Evolutionary conservation across 2,113 vertebrate genomes (phyloP), one percentile per base, ranked within the genome.

Genomic region (Pseudopodoces humilis): DNA sequence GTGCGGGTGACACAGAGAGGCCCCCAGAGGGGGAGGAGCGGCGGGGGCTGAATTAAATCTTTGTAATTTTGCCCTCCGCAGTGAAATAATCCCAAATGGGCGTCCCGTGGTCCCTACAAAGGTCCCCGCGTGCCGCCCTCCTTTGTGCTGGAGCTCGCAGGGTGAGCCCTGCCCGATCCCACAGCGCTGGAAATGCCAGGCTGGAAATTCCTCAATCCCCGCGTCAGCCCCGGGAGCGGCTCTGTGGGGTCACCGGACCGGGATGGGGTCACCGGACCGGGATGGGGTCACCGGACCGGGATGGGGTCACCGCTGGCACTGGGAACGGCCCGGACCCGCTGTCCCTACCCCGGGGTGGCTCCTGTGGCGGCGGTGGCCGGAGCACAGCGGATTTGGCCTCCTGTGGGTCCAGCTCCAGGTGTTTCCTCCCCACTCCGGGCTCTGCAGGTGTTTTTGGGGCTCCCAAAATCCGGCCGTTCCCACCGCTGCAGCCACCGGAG

Each of bases 401-500:
- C 0, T 7, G 60, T 11, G 30, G 4, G 2, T 6, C 52, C 12
- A 4, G 15, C 3, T 9, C 46, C 37, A 49, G 39, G 70, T 6
- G 2, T 49, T 76, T 81, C 68, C 78, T 67, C 8, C 1, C 30
- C 27, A 6, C 68, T 44, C 20, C 0, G 0, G 19, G 24, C 78
- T 27, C 83, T 33, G 52, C 72, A 81, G 89, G 52, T 80, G 72
- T 21, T 52, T 28, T 19, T 39, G 72, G 62, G 52, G 8, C 14
- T 56, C 83, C 44, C 46, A 1, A 0, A 2, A 3, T 11, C 43
- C 85, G 3, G 21, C 23, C 3, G 13, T 67, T 81, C 65, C 56
- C 81, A 33, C 1, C n/a, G 6, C 35, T 4, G 3, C 1, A 2
- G 20, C 59, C n/a, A 1, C 13, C 4, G 0, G 5, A 56, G 31